These are phyloP conservation scores for Harpalus rubripes DNA, from an alignment of 2,888 invertebrate species.

Conservation along the genomic window DNA sequence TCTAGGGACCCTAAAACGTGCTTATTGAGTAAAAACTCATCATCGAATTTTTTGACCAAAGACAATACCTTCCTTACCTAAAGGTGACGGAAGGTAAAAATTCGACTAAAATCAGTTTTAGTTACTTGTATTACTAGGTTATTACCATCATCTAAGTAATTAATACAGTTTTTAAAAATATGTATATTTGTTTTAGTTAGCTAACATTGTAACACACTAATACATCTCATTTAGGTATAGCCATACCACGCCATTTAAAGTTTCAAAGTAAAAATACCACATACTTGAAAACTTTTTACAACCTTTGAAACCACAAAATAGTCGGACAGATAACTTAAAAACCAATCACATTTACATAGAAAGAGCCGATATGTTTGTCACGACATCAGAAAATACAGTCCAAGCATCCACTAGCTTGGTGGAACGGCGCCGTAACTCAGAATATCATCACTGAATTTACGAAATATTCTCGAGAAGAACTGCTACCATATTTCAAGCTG, in stretches of 20 bases:
- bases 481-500: constrained; percentile 77
- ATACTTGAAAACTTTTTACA: constrained; percentile 44
- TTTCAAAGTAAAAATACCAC: constrained; percentile 14
- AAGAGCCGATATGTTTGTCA: constrained; percentile 39
- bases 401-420: not conserved
- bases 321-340: constrained; percentile 49
- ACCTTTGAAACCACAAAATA: constrained; percentile 30
- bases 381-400: constrained; percentile 41
- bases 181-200: too few species aligned
- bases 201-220: constrained; percentile 10
- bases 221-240: constrained; percentile 1
- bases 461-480: constrained; percentile 49
- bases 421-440: constrained; percentile 57
- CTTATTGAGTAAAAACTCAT: too few species aligned
- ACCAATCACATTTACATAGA: constrained; percentile 59
- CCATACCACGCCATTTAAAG: not conserved
- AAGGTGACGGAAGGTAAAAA: too few species aligned
- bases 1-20: too few species aligned
- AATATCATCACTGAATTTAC: constrained; percentile 51
- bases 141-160: too few species aligned
- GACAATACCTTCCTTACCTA: too few species aligned
- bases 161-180: too few species aligned
- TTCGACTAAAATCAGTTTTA: too few species aligned
- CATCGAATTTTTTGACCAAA: too few species aligned
- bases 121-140: too few species aligned